Base-by-base conservation (phyloP, 2,888 invertebrate genomes). In the Drosophila borealis region DNA sequence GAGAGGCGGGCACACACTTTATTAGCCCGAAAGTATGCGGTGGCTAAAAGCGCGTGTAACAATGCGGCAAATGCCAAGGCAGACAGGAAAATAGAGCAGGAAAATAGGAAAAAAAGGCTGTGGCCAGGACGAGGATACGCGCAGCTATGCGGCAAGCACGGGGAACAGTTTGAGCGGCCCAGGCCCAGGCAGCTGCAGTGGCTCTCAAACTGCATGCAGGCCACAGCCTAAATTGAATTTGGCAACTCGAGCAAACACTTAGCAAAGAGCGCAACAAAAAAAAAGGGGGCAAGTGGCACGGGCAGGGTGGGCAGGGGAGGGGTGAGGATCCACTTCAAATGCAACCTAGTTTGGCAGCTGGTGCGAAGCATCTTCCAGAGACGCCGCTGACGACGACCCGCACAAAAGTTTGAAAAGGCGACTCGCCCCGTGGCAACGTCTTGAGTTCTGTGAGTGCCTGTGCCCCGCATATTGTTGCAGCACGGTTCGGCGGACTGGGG, bases 21-120 rank as follows among this genome's bases (percentile, higher is more conserved):
- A 83, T 86, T 83, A 81, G 87, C 84, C 78, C 48, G 56, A 64
- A 84, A 86, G 77, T 86, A 86, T 84, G 83, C 86, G 66, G 64
- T 61, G 69, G 60, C 29, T 17, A 45, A 67, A 56, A 51, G 63
- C 41, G 62, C 68, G 67, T 80, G 75, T 17, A 49, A 77, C 72
- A 77, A 73, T 78, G 66, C 60, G 61, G 69, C 68, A 68, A 54
- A 44, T 14, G 57, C 34, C 42, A 14, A 9, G 33, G 61, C 53
- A 50, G 34, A 48, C 44, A 57, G n/a, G 42, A 49, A 48, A 54
- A 59, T 10, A n/a, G 8, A 19, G 37, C 1, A 9, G 39, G 10
- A 29, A 19, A 44, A 6, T 21, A 13, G 6, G 33, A 21, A 39
- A 37, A 29, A 29, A 29, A 29, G 8, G 29, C 29, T 44, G 48